Conservation (phyloP, 2,113 vertebrate genomes). For the Ammodramus savannarum region DNA sequence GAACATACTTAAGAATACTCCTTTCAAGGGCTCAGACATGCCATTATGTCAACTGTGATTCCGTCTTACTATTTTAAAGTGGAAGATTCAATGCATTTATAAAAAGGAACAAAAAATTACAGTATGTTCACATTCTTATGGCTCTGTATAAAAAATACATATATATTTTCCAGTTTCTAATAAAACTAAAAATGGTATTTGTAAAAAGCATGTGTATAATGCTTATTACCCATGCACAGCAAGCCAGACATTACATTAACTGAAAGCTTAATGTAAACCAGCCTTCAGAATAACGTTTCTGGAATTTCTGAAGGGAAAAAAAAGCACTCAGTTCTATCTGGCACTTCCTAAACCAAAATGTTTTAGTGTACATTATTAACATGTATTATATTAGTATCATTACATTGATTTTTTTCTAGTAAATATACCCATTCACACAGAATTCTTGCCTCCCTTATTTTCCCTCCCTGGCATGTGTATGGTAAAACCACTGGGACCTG, state of each 20-base stretch:
- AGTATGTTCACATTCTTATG: neutral
- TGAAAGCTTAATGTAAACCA: slow-evolving; percentile 31
- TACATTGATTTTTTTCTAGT: neutral
- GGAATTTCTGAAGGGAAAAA: neutral
- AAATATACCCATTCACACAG: neutral
- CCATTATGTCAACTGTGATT: neutral
- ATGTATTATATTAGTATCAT: neutral
- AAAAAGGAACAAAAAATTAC: neutral
- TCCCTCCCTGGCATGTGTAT: neutral
- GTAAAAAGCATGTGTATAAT: neutral
- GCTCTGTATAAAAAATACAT: neutral
- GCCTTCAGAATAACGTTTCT: neutral
- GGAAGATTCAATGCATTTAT: neutral
- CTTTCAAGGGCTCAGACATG: neutral
- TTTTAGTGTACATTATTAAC: neutral
- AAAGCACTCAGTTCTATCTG: neutral
- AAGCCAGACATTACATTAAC: neutral
- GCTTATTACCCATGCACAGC: neutral
- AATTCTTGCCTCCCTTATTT: neutral
- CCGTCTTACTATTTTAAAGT: neutral
- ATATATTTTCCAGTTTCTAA: neutral
- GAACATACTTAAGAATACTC: neutral
- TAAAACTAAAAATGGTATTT: neutral
- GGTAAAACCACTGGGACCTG: neutral
- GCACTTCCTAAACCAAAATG: neutral